phyloP scores from a whole-genome alignment of 2,797 vertebrate species.

The Sebastiscus tertius region DNA sequence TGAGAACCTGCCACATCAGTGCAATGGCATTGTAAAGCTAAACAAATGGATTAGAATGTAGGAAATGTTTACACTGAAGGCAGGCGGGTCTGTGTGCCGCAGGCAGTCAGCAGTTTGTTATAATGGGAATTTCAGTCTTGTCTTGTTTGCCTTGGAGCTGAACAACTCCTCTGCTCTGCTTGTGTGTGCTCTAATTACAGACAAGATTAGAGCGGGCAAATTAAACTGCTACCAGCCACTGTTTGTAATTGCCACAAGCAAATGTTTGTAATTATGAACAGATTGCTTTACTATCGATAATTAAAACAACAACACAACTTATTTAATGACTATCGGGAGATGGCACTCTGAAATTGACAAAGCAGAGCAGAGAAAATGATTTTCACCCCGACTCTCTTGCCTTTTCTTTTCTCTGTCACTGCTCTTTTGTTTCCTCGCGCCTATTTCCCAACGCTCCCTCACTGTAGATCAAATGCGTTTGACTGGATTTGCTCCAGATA shows the following conservation, averaged over 20 bases:
- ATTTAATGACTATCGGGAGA: conserved; percentile 86
- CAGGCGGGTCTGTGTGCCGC: conserved; percentile 58
- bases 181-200: conserved; percentile 90
- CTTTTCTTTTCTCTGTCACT: conserved; percentile 22
- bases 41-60: conserved; percentile 81
- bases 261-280: conserved; percentile 92
- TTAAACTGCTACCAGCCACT: conserved; percentile 88
- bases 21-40: conserved; percentile 65
- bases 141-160: conserved; percentile 84
- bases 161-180: conserved; percentile 82
- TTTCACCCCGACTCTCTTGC: conserved; percentile 48
- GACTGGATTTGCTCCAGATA: conserved; percentile 67
- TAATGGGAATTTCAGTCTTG: conserved; percentile 82
- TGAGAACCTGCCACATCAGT: conserved; percentile 64
- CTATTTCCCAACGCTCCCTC: conserved; percentile 33
- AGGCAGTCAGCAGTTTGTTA: conserved; percentile 77
- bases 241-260: conserved; percentile 90
- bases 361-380: conserved; percentile 72
- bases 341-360: conserved; percentile 81
- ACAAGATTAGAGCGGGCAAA: conserved; percentile 88
- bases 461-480: conserved; percentile 56
- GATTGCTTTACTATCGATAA: conserved; percentile 90
- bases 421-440: conserved; percentile 52
- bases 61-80: conserved; percentile 71
- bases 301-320: conserved; percentile 90